Conservation (phyloP, 2,113 vertebrate species). For the Xenotilapia flavipinnis region DNA sequence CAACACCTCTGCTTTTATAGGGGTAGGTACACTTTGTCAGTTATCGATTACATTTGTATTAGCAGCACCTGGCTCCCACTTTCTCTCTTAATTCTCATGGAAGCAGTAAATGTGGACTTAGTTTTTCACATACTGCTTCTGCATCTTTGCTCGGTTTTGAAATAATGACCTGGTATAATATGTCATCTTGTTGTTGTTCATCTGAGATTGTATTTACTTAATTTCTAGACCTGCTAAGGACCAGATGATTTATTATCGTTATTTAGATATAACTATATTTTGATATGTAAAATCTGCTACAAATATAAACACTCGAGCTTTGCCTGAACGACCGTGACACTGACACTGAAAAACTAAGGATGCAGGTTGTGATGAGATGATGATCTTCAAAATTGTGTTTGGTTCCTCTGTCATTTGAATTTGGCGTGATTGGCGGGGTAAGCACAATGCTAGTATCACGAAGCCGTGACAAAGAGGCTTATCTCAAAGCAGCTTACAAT, state of each 20-base stretch:
- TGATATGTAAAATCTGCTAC: neutral
- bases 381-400: neutral
- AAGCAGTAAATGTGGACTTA: neutral
- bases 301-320: neutral
- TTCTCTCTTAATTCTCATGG: neutral
- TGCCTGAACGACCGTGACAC: neutral
- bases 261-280: neutral
- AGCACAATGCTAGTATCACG: slow-evolving; percentile 40
- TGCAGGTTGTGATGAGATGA: neutral
- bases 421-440: neutral
- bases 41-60: neutral
- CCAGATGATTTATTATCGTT: neutral
- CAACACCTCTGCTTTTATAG: neutral
- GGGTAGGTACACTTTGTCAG: neutral
- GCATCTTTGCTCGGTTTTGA: neutral
- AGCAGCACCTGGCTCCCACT: neutral
- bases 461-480: slow-evolving; percentile 49
- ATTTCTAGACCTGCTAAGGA: neutral
- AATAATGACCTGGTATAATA: neutral
- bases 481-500: slow-evolving; percentile 38
- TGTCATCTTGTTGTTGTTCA: neutral
- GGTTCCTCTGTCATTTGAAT: neutral
- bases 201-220: neutral
- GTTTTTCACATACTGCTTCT: neutral
- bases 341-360: neutral